phyloP scores from a whole-genome alignment of 2,797 vertebrate genomes.

The Epinephelus coioides region DNA sequence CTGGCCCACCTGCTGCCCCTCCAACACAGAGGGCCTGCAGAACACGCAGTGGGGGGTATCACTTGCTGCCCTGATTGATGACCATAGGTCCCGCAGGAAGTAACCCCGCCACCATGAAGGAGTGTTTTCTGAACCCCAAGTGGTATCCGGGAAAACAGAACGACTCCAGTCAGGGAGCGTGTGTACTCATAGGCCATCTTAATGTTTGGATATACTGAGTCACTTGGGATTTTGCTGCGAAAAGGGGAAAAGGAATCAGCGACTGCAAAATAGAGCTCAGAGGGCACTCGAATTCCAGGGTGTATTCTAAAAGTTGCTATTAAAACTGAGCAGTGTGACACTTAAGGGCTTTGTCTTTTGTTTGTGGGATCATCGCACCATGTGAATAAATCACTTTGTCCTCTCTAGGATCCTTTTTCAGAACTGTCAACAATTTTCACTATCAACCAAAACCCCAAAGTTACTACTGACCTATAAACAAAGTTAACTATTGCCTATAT shows the following conservation, averaged over 20 bases:
- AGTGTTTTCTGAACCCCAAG: constrained; percentile 85
- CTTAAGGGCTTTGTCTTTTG: constrained; percentile 11
- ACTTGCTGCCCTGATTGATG: constrained; percentile 85
- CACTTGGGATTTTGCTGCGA: constrained; percentile 65
- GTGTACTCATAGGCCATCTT: constrained; percentile 79
- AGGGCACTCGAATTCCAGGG: constrained; percentile 35
- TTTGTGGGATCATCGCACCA: background rate
- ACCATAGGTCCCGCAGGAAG: constrained; percentile 83
- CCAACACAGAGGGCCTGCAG: constrained; percentile 69
- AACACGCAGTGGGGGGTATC: constrained; percentile 77
- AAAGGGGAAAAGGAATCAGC: constrained; percentile 54
- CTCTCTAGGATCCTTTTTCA: background rate
- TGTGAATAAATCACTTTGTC: constrained; percentile 1
- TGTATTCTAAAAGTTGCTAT: constrained; percentile 13
- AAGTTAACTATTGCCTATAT: background rate
- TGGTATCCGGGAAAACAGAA: constrained; percentile 86
- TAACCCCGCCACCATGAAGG: constrained; percentile 86
- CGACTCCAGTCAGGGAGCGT: constrained; percentile 75
- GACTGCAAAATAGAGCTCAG: constrained; percentile 51
- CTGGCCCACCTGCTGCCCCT: constrained; percentile 78
- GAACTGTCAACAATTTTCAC: background rate
- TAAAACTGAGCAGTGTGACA: constrained; percentile 16
- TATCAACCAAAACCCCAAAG: background rate
- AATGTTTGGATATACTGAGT: constrained; percentile 79
- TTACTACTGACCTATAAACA: background rate